A percentile compares a stretch with the other conserved stretches of the same genome.
phyloP scores from a whole-genome alignment of 2,113 vertebrate genomes.

The Antigone vipio region DNA sequence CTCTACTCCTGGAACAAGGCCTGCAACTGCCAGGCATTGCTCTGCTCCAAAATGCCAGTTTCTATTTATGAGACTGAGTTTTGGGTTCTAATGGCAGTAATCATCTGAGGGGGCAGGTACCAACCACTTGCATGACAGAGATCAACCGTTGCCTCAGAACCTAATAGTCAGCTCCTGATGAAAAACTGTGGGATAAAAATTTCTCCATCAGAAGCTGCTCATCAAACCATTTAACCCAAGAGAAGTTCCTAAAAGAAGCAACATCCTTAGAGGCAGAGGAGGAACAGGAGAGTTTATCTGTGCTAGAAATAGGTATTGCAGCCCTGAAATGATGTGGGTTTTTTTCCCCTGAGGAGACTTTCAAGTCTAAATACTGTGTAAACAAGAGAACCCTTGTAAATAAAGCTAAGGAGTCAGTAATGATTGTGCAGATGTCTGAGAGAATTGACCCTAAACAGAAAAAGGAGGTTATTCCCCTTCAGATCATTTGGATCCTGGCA shows the following conservation, averaged over 20 bases:
- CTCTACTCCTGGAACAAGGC: constrained; percentile 7
- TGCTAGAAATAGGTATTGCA: not conserved
- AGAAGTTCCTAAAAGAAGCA: not conserved
- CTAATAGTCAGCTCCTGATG: not conserved
- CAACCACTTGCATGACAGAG: not conserved
- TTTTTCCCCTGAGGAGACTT: not conserved
- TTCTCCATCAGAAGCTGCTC: not conserved
- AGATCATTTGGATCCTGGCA: not conserved
- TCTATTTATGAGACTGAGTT: not conserved
- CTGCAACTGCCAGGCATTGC: not conserved
- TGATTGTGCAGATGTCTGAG: not conserved
- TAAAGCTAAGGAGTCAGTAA: not conserved
- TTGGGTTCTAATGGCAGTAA: not conserved
- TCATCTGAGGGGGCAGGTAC: not conserved
- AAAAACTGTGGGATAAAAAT: not conserved
- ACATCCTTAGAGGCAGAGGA: not conserved
- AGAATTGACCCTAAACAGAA: not conserved
- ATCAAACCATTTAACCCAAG: not conserved
- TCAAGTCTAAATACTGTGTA: not conserved
- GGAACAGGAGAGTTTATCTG: not conserved
- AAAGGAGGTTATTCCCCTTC: not conserved
- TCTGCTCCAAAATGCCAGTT: not conserved
- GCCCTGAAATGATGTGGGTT: not conserved
- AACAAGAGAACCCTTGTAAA: not conserved
- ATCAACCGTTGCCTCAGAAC: not conserved